Conservation (phyloP, 2,797 vertebrate species). For the Pristis pectinata region DNA sequence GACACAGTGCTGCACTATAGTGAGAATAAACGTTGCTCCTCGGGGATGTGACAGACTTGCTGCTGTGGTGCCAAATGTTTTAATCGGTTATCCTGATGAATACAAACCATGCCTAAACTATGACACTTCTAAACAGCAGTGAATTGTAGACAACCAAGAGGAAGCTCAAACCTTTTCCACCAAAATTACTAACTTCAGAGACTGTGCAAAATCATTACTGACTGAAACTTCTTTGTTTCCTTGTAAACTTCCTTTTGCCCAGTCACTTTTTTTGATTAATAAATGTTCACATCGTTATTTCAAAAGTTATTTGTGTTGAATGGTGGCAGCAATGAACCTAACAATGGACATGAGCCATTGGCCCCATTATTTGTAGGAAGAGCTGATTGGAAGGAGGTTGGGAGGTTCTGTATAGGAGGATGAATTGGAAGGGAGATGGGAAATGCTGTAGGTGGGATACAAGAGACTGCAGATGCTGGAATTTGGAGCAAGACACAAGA, state of each 20-base stretch:
- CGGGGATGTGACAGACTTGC: conserved; percentile 43
- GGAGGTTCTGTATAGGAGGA: not conserved
- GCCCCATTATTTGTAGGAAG: not conserved
- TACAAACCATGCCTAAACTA: conserved; percentile 43
- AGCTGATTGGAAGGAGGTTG: not conserved
- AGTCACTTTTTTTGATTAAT: not conserved
- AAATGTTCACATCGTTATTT: not conserved
- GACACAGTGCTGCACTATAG: conserved; percentile 31
- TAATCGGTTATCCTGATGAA: conserved; percentile 42
- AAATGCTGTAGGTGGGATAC: too few relatives aligned
- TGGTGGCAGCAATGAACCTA: too few relatives aligned
- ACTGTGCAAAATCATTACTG: not conserved
- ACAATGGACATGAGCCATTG: not conserved
- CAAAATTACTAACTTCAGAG: not conserved
- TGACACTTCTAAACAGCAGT: conserved; percentile 6
- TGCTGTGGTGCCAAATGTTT: conserved; percentile 42
- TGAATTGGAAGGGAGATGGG: too few relatives aligned
- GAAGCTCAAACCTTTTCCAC: not conserved
- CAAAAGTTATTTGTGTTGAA: not conserved
- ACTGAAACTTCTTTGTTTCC: not conserved
- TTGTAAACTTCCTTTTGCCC: not conserved
- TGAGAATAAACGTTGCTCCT: conserved; percentile 43
- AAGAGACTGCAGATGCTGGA: too few relatives aligned
- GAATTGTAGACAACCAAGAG: not conserved
- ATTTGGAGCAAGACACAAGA: too few relatives aligned